phyloP scores from a whole-genome alignment of 2,113 vertebrate genomes.

The Stercorarius parasiticus region DNA sequence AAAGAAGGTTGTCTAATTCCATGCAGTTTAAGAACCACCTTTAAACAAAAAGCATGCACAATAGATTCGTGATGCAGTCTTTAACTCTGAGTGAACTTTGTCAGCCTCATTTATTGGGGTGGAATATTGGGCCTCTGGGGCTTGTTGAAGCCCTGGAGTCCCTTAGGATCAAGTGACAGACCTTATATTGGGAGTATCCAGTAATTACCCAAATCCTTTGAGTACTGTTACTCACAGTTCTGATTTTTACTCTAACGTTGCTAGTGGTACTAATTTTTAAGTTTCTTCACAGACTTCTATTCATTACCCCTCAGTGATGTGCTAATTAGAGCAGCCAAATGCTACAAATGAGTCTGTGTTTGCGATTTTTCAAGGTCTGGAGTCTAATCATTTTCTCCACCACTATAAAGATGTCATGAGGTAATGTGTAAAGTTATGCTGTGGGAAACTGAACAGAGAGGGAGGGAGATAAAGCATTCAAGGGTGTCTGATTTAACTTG shows the following conservation, averaged over 20 bases:
- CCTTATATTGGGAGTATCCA: constrained; percentile 45
- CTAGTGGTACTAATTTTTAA: constrained; percentile 58
- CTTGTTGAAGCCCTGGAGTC: background rate
- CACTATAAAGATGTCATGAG: constrained; percentile 49
- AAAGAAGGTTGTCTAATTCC: constrained; percentile 5
- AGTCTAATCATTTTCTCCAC: constrained; percentile 38
- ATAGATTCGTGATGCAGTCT: background rate
- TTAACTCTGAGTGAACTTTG: constrained; percentile 44
- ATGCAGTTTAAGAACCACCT: background rate
- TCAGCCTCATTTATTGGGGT: constrained; percentile 24
- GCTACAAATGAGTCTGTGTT: constrained; percentile 59
- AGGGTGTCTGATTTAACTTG: constrained; percentile 50
- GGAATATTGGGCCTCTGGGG: constrained; percentile 14
- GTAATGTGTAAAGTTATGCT: constrained; percentile 49
- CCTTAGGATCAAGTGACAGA: constrained; percentile 41
- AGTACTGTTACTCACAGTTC: constrained; percentile 55
- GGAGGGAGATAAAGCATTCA: constrained; percentile 40
- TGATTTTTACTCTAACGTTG: constrained; percentile 62
- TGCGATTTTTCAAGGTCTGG: constrained; percentile 35
- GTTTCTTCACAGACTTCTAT: constrained; percentile 60
- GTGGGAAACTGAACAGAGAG: constrained; percentile 49
- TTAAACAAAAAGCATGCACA: constrained; percentile 6
- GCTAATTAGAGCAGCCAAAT: constrained; percentile 64
- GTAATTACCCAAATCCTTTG: constrained; percentile 56
- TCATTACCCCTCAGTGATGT: constrained; percentile 65